These are phyloP conservation scores for Xyliphius kryptos DNA, from an alignment of 2,113 vertebrate species.

Conservation along the genomic window DNA sequence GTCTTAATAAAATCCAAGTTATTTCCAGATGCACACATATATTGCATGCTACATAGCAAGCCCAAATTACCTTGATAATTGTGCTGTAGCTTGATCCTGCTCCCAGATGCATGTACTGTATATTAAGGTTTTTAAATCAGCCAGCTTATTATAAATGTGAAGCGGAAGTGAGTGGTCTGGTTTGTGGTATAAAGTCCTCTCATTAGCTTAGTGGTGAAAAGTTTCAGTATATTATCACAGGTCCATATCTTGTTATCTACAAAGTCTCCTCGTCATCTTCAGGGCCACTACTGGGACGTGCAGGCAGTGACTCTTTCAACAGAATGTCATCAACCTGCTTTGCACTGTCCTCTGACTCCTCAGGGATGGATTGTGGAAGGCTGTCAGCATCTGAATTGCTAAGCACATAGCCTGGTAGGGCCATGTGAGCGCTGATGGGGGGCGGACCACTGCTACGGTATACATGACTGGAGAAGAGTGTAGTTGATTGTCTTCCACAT, in stretches of 20 bases:
- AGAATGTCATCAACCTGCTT: constrained; percentile 64
- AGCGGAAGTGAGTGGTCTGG: too few species aligned
- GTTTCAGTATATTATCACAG: too few species aligned
- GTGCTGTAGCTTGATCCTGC: too few species aligned
- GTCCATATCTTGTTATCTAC: constrained; percentile 40
- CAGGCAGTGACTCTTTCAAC: constrained; percentile 55
- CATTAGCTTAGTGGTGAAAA: too few species aligned
- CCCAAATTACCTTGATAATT: too few species aligned
- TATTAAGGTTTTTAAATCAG: too few species aligned
- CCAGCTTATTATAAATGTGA: too few species aligned
- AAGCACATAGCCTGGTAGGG: constrained; percentile 78
- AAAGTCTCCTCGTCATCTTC: constrained; percentile 60
- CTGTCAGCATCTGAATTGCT: constrained; percentile 76
- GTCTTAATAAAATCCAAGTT: too few species aligned
- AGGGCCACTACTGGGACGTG: constrained; percentile 30
- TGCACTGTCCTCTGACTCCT: constrained; percentile 63
- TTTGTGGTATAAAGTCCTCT: too few species aligned
- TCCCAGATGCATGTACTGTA: too few species aligned
- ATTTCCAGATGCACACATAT: too few species aligned
- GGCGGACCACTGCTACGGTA: constrained; percentile 42
- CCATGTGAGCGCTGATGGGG: constrained; percentile 53
- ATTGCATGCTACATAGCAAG: too few species aligned
- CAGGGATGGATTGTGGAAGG: constrained; percentile 56
- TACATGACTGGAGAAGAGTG: constrained; percentile 59
- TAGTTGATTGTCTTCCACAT: constrained; percentile 57